Evolutionary conservation across 2,797 vertebrate species (phyloP).

Genomic region (Gallinago nigripennis): DNA sequence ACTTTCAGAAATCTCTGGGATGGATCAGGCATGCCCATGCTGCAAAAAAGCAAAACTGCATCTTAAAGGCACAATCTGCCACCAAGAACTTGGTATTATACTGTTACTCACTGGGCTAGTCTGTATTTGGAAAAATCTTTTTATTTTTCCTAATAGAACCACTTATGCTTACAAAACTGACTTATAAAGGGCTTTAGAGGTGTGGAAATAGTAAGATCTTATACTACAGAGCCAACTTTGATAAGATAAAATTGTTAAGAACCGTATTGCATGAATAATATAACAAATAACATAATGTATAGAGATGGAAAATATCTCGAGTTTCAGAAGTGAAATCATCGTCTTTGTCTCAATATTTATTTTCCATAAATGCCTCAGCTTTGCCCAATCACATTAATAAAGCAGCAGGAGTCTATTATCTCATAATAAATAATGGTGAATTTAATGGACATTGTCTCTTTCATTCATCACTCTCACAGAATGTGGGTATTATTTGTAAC

Average conservation of each 20-base stretch:
- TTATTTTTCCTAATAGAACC: neutral
- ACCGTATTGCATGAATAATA: neutral
- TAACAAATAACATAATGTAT: neutral
- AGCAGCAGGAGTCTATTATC: slow-evolving; percentile 32
- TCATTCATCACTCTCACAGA: neutral
- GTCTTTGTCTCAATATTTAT: slow-evolving; percentile 18
- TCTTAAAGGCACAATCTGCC: neutral
- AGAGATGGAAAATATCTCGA: neutral
- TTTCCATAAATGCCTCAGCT: slow-evolving; percentile 7
- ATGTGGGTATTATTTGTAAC: neutral
- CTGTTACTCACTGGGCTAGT: neutral
- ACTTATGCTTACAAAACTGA: neutral
- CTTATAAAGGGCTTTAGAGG: neutral
- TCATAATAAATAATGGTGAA: slow-evolving; percentile 11
- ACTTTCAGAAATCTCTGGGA: neutral
- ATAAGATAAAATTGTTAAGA: slow-evolving; percentile 8
- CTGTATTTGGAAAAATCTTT: neutral
- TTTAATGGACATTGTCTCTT: neutral
- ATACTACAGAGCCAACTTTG: neutral
- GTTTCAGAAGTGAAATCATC: slow-evolving; percentile 42
- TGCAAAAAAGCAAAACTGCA: neutral
- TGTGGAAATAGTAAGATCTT: neutral
- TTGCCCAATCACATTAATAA: neutral
- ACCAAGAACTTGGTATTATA: neutral
- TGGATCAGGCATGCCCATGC: neutral